phyloP scores from a whole-genome alignment of 2,888 invertebrate genomes.

The Drosophila antonietae region DNA sequence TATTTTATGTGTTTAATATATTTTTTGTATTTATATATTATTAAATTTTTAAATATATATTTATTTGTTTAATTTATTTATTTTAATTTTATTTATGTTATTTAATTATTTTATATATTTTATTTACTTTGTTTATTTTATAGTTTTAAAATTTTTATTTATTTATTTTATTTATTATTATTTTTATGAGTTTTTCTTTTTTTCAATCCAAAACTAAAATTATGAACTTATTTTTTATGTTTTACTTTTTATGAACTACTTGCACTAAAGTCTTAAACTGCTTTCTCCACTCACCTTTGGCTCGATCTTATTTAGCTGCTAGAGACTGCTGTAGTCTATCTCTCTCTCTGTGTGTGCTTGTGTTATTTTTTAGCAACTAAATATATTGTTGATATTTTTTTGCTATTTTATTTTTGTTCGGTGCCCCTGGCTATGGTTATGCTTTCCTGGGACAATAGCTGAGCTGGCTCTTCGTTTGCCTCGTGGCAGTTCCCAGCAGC shows the following conservation, averaged over 20 bases:
- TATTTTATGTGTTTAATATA: too few species aligned
- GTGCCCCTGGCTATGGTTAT: conserved; percentile 18
- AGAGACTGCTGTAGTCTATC: background rate
- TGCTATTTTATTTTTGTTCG: background rate
- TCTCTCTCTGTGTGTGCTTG: background rate
- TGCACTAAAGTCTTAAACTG: background rate
- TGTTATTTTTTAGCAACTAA: conserved; percentile 9
- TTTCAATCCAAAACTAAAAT: background rate
- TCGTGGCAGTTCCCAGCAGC: conserved; percentile 36
- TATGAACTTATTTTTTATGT: background rate
- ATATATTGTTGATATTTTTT: background rate
- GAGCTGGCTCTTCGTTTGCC: conserved; percentile 21
- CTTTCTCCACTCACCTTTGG: background rate
- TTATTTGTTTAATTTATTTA: too few species aligned
- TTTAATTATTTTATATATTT: too few species aligned
- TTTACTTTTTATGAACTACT: conserved; percentile 1
- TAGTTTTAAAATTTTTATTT: background rate
- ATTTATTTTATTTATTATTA: background rate
- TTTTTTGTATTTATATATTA: too few species aligned
- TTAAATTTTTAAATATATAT: too few species aligned
- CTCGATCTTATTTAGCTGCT: conserved; percentile 24
- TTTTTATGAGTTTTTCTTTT: too few species aligned
- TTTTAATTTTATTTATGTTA: too few species aligned
- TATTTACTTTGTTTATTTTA: too few species aligned
- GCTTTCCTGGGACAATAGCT: conserved; percentile 37